These are phyloP conservation scores for Penelope pileata DNA, from an alignment of 2,113 vertebrate genomes.

Conservation along the genomic window DNA sequence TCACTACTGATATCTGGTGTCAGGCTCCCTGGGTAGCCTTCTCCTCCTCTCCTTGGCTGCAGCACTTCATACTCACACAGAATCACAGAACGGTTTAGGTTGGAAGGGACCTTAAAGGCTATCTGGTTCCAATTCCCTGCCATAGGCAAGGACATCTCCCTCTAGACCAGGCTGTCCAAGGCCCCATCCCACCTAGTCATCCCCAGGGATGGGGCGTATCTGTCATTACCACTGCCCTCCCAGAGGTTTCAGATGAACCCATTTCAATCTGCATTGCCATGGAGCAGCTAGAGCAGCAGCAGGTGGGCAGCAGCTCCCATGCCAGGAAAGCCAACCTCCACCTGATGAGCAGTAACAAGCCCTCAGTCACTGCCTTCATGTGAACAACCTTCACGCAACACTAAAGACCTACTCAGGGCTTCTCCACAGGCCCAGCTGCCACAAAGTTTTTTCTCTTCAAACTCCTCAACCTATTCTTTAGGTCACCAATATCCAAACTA, in stretches of 20 bases:
- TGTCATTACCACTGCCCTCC: not conserved
- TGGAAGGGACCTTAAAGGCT: not conserved
- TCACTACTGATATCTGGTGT: not conserved
- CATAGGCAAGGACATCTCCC: not conserved
- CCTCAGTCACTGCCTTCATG: not conserved
- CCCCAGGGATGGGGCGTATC: not conserved
- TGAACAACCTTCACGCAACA: not conserved
- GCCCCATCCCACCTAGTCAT: not conserved
- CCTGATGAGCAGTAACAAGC: not conserved
- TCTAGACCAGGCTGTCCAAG: too few relatives aligned
- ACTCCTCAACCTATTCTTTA: not conserved
- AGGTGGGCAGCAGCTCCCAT: not conserved
- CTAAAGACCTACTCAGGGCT: not conserved
- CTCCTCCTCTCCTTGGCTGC: not conserved
- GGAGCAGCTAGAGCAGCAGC: not conserved
- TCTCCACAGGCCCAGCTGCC: not conserved
- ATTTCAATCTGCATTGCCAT: not conserved
- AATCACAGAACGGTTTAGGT: not conserved
- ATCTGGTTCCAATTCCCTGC: not conserved
- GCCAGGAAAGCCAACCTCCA: not conserved
- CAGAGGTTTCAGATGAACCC: not conserved
- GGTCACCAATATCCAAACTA: slow-evolving; percentile 2
- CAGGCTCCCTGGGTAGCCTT: not conserved
- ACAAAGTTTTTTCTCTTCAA: not conserved
- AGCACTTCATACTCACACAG: not conserved